These are phyloP conservation scores for Nomada flava DNA, from an alignment of 2,888 invertebrate species.

Conservation along the genomic window DNA sequence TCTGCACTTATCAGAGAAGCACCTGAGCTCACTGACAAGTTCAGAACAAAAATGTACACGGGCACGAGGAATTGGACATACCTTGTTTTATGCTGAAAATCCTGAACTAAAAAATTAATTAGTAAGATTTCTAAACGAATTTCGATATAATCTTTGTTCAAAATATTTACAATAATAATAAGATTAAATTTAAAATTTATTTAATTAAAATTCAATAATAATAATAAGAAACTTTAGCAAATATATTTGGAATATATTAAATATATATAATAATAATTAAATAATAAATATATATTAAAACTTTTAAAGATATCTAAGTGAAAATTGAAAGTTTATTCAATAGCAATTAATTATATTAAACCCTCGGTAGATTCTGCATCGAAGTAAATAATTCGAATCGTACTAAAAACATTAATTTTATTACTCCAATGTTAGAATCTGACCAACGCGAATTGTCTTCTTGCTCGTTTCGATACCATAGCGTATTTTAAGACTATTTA, in stretches of 20 bases:
- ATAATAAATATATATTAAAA: no score
- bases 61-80: neutral
- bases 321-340: neutral
- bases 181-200: no score
- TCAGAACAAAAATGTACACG: conserved; percentile 7
- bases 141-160: neutral
- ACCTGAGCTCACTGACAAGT: conserved; percentile 1
- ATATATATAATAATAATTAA: no score
- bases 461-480: neutral
- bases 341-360: neutral
- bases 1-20: neutral
- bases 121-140: neutral
- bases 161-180: neutral
- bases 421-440: neutral
- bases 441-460: conserved; percentile 22
- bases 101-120: conserved; percentile 15
- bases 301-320: neutral
- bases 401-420: no score
- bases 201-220: no score
- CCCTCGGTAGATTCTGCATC: neutral
- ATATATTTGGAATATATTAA: no score
- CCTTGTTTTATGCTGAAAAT: conserved; percentile 12
- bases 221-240: no score
- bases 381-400: conserved; percentile 1
- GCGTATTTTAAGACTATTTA: neutral